Evolutionary conservation across 2,113 vertebrate species (phyloP).

Genomic region (Tachysurus vachellii): DNA sequence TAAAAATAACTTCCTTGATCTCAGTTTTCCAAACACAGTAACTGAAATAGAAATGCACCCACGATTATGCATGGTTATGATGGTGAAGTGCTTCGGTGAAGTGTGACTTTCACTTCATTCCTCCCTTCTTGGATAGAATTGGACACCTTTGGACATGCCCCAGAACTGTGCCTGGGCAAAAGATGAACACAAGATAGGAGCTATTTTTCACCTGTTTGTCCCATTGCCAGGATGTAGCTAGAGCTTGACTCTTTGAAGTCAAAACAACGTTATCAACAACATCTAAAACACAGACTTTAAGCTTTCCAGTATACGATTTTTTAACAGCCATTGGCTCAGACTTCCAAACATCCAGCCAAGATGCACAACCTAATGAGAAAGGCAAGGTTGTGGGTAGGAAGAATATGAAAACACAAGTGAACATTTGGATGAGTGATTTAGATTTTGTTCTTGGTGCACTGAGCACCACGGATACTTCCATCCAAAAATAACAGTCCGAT

Average conservation of each 20-base stretch:
- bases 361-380: constrained; percentile 15
- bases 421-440: constrained; percentile 42
- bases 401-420: constrained; percentile 41
- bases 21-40: background rate
- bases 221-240: constrained; percentile 16
- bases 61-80: background rate
- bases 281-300: constrained; percentile 30
- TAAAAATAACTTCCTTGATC: constrained; percentile 13
- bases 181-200: constrained; percentile 49
- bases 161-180: constrained; percentile 6
- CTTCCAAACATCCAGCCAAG: constrained; percentile 34
- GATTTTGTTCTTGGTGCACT: constrained; percentile 39
- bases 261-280: constrained; percentile 43
- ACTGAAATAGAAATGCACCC: background rate
- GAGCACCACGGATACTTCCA: constrained; percentile 26
- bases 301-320: constrained; percentile 35
- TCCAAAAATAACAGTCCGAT: constrained; percentile 45
- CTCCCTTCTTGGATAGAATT: constrained; percentile 3
- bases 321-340: constrained; percentile 34
- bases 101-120: background rate
- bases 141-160: constrained; percentile 17
- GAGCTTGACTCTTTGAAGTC: constrained; percentile 27
- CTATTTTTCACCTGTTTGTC: constrained; percentile 46
- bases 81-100: background rate
- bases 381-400: background rate